Evolutionary conservation across 1,140 invertebrate genomes (phyloP).

Genomic region (Leptestheria dahalacensis): DNA sequence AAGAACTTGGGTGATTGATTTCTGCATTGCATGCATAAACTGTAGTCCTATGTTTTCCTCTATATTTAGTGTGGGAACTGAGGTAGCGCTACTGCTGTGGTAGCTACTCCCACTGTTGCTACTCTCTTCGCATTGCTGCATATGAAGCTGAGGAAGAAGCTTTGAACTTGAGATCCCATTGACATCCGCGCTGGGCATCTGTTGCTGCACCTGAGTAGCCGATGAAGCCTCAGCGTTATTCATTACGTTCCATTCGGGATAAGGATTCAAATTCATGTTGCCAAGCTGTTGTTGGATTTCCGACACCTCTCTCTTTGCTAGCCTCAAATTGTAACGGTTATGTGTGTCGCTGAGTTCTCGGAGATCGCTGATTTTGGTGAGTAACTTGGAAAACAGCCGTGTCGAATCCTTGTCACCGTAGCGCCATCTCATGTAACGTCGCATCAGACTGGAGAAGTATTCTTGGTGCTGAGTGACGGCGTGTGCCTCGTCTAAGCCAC

Average conservation of each 20-base stretch:
- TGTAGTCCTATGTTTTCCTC: background rate
- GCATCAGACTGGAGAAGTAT: slow-evolving; percentile 33
- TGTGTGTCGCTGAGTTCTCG: slow-evolving; percentile 37
- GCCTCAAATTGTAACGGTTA: slow-evolving; percentile 31
- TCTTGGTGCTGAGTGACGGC: slow-evolving; percentile 31
- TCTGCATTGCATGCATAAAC: slow-evolving; percentile 10
- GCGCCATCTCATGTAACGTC: slow-evolving; percentile 33
- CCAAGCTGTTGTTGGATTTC: slow-evolving; percentile 25
- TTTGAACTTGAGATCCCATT: background rate
- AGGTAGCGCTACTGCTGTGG: background rate
- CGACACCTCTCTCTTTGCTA: slow-evolving; percentile 23
- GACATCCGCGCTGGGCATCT: background rate
- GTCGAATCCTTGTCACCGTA: slow-evolving; percentile 27
- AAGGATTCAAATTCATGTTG: slow-evolving; percentile 23
- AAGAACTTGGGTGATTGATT: background rate
- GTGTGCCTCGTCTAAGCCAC: slow-evolving; percentile 26
- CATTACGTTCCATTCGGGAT: slow-evolving; percentile 13
- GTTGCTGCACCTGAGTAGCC: background rate
- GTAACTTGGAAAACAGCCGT: slow-evolving; percentile 33
- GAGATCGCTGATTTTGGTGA: slow-evolving; percentile 37
- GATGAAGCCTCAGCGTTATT: background rate
- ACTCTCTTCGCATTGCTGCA: background rate
- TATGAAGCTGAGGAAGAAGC: background rate
- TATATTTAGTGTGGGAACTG: background rate
- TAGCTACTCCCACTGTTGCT: background rate